Evolutionary conservation across 2,113 vertebrate species (phyloP), one percentile per base, ranked within the genome.

Genomic region (Thryonomys swinderianus): DNA sequence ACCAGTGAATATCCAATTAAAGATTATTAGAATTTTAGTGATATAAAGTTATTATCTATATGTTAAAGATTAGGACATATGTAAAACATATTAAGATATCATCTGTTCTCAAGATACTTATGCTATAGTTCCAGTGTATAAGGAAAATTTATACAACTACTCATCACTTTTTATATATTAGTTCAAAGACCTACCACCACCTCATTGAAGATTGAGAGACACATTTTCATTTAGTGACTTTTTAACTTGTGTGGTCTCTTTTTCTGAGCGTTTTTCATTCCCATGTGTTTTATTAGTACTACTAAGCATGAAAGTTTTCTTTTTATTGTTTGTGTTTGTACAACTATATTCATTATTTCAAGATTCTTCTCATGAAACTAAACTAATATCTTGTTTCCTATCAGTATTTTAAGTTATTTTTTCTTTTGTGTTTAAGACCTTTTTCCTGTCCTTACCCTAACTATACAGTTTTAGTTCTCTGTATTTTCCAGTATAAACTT

Each of bases 171-270:
- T 90, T 83, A 87, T 74, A 53, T 66, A 51, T 95, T 76, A 91
- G 67, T 92, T 95, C 90, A 96, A 94, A 97, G 94, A 62, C 40
- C 85, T 90, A 85, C 82, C 82, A 85, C 85, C 48, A 91, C 86
- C 88, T 97, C 86, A 37, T 3, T 93, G 66, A 95, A 7, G 91
- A 95, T 87, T 85, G 64, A 53, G 81, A 94, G 95, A 90, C 45
- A 95, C 34, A 83, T 85, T 96, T 95, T 93, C 25, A 80, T 62
- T 85, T 80, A 64, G 25, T 92, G 21, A 89, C 30, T n/a, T 85
- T 96, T 90, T 96, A 48, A 91, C 93, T 95, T 97, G 92, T 96
- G 88, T 96, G 96, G 91, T 95, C 96, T 96, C 61, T 97, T 87
- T 92, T 90, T 23, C 61, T 78, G 67, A 90, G 21, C 92, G 45